Conservation (phyloP, 2,888 invertebrate species). For the Mimumesa dahlbomi region DNA sequence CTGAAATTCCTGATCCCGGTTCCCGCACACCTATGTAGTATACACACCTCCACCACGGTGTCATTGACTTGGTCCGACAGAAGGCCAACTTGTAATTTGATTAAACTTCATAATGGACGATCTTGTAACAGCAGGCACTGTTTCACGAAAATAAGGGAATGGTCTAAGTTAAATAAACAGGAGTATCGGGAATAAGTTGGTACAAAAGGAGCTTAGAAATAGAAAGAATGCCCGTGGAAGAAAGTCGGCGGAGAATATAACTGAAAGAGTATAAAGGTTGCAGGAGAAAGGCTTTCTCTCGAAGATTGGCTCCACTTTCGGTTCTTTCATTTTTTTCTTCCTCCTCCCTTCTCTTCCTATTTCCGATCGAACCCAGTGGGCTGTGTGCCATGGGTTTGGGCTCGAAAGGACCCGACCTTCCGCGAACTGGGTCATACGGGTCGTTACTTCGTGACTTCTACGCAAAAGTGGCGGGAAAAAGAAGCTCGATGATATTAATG, state of each 20-base stretch:
- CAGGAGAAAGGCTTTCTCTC: constrained; percentile 1
- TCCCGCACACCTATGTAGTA: no score
- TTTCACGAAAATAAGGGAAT: no score
- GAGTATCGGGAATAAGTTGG: no score
- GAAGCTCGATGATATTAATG: constrained; percentile 57
- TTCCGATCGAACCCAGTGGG: constrained; percentile 29
- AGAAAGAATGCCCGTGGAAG: neutral
- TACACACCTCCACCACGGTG: no score
- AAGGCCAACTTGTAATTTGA: no score
- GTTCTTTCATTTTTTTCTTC: constrained; percentile 6
- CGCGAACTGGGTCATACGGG: constrained; percentile 23
- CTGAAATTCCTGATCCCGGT: no score
- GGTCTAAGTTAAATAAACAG: no score
- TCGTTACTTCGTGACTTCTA: constrained; percentile 34
- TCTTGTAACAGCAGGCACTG: no score
- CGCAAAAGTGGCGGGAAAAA: constrained; percentile 44
- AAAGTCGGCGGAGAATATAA: neutral
- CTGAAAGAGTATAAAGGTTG: constrained; percentile 21
- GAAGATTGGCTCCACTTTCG: constrained; percentile 14
- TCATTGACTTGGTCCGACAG: no score
- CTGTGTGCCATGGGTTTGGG: constrained; percentile 36
- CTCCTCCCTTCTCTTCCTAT: neutral
- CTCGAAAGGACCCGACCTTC: constrained; percentile 20
- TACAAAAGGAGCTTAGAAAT: no score
- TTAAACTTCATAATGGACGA: no score